Conservation (phyloP, 2,888 invertebrate genomes). For the Mechanitis messenoides region DNA sequence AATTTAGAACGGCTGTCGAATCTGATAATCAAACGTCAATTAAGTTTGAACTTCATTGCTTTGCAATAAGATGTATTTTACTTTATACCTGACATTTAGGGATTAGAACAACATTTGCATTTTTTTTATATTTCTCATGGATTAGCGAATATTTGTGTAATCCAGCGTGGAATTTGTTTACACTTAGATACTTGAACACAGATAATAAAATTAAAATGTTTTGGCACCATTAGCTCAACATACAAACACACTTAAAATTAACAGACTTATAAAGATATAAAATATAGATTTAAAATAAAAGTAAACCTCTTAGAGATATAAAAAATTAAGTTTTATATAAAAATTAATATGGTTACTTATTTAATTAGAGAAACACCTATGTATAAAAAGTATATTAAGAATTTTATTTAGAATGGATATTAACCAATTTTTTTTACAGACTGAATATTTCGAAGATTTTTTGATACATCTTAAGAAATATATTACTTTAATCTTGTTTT, state of each 20-base stretch:
- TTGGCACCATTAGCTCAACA: constrained; percentile 16
- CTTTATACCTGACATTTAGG: constrained; percentile 1
- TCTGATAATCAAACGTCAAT: background rate
- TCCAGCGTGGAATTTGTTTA: constrained; percentile 31
- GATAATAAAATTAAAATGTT: constrained; percentile 17
- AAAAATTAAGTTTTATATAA: background rate
- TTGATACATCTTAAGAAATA: too few species aligned
- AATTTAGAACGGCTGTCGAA: constrained; percentile 12
- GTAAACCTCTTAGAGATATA: background rate
- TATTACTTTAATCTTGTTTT: too few species aligned
- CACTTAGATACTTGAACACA: constrained; percentile 21
- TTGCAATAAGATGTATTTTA: constrained; percentile 4
- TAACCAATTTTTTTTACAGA: too few species aligned
- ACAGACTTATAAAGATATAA: background rate
- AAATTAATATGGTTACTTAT: too few species aligned
- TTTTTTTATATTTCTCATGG: constrained; percentile 22
- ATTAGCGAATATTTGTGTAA: constrained; percentile 27
- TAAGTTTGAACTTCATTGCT: constrained; percentile 5
- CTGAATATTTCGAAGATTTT: too few species aligned
- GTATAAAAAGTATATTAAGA: too few species aligned
- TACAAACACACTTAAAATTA: constrained; percentile 12
- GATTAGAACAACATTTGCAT: constrained; percentile 26
- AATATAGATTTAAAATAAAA: background rate
- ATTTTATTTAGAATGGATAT: too few species aligned
- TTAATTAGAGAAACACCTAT: too few species aligned